Evolutionary conservation across 2,888 invertebrate genomes (phyloP), one percentile per base, ranked within the genome.

Genomic region (Drosophila acutilabella): DNA sequence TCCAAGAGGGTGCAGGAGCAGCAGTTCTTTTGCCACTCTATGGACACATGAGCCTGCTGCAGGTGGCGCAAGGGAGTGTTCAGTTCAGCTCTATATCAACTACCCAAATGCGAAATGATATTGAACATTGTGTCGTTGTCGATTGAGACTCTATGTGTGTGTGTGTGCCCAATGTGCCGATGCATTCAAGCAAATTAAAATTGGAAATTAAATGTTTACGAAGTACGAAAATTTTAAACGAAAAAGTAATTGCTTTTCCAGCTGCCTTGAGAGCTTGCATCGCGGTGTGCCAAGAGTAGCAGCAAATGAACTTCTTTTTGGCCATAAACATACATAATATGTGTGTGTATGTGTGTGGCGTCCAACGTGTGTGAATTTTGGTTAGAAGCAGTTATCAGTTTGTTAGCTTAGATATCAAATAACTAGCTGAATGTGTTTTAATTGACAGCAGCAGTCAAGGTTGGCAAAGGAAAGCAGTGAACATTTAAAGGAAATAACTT

Each of bases 131-230:
- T 79, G 67, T 64, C 71, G 64, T 62, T 68, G 59, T 36, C 64
- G 69, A 79, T 57, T 38, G 57, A 42, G 54, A 20, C 20, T 38
- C 26, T 62, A 36, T 36, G n/a, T n/a, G 40, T 40, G n/a, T 40
- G 42, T 53, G 6, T 73, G 62, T 51, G 62, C 48, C 54, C 50
- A 65, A 68, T 77, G 86, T 74, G 83, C 66, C 84, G 72, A 75
- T 89, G 88, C 88, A 84, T 81, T 85, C 67, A 70, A 84, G 80
- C 81, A 87, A 89, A 85, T 85, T 87, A 88, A 85, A 85, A 85
- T 89, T 89, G 84, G 71, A 89, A 85, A 85, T 85, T 85, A 89
- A 85, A 87, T 85, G 89, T 85, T 84, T 85, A 85, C 85, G 85
- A 81, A 84, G 84, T 73, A 74, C 86, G 83, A 84, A 84, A 77